A percentile compares a stretch with the other conserved stretches of the same genome.
These are phyloP conservation scores for Autographa pulchrina DNA, from an alignment of 2,888 invertebrate species.

Conservation along the genomic window DNA sequence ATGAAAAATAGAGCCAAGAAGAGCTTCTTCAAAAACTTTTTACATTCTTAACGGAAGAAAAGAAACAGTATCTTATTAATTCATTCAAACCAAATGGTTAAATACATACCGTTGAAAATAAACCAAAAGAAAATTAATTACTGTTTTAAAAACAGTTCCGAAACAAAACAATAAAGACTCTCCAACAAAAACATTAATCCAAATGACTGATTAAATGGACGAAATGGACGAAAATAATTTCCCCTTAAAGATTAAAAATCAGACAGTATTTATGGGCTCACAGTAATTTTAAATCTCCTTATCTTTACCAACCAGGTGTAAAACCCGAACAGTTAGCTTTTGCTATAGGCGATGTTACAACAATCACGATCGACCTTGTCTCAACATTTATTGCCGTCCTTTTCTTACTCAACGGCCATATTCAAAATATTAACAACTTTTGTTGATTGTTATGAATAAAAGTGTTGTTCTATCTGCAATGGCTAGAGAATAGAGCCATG, in stretches of 20 bases:
- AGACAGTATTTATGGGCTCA: slow-evolving; percentile 62
- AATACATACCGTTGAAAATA: background rate
- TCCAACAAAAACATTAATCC: slow-evolving; percentile 16
- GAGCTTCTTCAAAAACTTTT: too few relatives aligned
- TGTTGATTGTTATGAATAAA: slow-evolving; percentile 37
- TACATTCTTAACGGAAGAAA: background rate
- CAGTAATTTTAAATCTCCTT: slow-evolving; percentile 74
- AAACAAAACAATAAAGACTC: background rate
- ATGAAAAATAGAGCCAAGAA: too few relatives aligned
- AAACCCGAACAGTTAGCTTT: slow-evolving; percentile 72
- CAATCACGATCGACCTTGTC: slow-evolving; percentile 82
- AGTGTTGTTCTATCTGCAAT: slow-evolving; percentile 53
- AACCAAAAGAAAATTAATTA: background rate
- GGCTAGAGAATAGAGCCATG: slow-evolving; percentile 52
- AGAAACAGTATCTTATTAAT: background rate
- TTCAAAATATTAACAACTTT: slow-evolving; percentile 18
- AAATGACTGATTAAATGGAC: slow-evolving; percentile 20
- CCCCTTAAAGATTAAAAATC: slow-evolving; percentile 58
- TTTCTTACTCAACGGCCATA: slow-evolving; percentile 58
- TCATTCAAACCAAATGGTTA: background rate
- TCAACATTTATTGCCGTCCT: slow-evolving; percentile 65
- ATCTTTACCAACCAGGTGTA: slow-evolving; percentile 80
- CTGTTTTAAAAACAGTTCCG: background rate
- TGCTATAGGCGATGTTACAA: slow-evolving; percentile 74
- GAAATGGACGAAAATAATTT: slow-evolving; percentile 42